Evolutionary conservation across 2,888 invertebrate species (phyloP).

Genomic region (Agriopis leucophaearia): DNA sequence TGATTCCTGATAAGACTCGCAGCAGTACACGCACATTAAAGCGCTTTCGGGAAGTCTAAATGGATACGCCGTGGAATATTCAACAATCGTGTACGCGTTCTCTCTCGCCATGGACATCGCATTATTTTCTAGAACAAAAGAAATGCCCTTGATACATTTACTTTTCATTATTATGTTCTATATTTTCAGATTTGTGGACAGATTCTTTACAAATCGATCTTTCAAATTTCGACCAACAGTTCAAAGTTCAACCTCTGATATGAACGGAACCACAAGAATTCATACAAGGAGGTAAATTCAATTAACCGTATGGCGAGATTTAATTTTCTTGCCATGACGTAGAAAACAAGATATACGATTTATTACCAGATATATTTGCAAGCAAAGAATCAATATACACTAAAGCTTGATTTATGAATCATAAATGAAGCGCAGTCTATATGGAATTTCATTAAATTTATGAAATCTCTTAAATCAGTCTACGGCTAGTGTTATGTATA

Average conservation of each 20-base stretch:
- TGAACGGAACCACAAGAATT: neutral
- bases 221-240: neutral
- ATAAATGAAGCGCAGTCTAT: too few species aligned
- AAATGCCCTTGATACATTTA: conserved; percentile 46
- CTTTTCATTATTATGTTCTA: conserved; percentile 3
- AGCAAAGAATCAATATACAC: too few species aligned
- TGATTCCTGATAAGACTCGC: conserved; percentile 60
- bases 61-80: conserved; percentile 71
- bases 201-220: neutral
- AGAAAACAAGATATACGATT: too few species aligned
- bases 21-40: conserved; percentile 73
- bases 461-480: neutral
- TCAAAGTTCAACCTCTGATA: neutral
- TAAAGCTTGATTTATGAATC: too few species aligned
- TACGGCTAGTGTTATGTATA: too few species aligned
- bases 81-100: conserved; percentile 71
- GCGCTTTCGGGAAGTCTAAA: conserved; percentile 69
- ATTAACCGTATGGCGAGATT: neutral
- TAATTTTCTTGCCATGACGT: neutral
- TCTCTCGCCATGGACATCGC: conserved; percentile 67
- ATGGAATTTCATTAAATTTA: too few species aligned
- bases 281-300: neutral
- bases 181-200: neutral
- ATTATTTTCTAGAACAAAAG: conserved; percentile 77
- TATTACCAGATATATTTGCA: too few species aligned